Conservation (phyloP, 1,140 invertebrate genomes). For the Mylabris phalerata region DNA sequence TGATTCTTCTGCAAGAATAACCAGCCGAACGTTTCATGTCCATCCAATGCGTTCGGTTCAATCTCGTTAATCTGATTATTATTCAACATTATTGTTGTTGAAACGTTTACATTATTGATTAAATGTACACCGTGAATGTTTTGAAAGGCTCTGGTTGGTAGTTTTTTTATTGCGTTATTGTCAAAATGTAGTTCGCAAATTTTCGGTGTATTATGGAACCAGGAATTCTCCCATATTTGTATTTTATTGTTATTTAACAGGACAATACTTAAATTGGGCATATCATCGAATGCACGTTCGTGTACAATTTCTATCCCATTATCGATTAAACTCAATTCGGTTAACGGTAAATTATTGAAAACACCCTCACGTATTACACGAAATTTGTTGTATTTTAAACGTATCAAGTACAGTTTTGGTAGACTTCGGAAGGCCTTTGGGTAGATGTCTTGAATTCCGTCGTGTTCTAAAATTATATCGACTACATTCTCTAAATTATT, state of each 20-base stretch:
- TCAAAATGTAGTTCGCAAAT: constrained; percentile 33
- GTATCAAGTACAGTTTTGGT: constrained; percentile 28
- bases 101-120: constrained; percentile 24
- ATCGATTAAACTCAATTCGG: constrained; percentile 30
- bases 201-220: constrained; percentile 33
- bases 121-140: constrained; percentile 32
- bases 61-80: constrained; percentile 33
- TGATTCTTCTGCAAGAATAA: constrained; percentile 36
- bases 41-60: constrained; percentile 31
- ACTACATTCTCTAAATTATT: constrained; percentile 31
- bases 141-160: constrained; percentile 29
- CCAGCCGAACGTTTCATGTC: constrained; percentile 31
- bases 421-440: constrained; percentile 34
- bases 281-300: constrained; percentile 31
- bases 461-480: constrained; percentile 33
- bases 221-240: constrained; percentile 27
- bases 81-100: constrained; percentile 32
- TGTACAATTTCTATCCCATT: constrained; percentile 36
- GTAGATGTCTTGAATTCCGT: constrained; percentile 30
- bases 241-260: constrained; percentile 34
- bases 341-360: constrained; percentile 32
- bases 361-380: constrained; percentile 31
- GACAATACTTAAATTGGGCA: constrained; percentile 32
- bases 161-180: constrained; percentile 27
- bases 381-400: constrained; percentile 32